phyloP scores from a whole-genome alignment of 2,113 vertebrate genomes.

The Rhombomys opimus region DNA sequence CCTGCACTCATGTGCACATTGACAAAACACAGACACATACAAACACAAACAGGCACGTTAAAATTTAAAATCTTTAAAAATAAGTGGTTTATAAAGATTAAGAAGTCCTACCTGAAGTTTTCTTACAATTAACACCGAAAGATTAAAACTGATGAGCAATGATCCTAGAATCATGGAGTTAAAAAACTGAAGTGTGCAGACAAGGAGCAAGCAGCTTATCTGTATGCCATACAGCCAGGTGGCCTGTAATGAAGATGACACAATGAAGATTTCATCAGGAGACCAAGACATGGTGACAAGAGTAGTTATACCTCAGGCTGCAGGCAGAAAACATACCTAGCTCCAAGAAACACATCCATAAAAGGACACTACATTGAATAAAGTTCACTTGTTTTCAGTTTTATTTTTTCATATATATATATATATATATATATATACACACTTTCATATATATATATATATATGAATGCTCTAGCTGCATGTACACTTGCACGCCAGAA shows the following conservation, averaged over 20 bases:
- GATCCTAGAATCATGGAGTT: slow-evolving; percentile 98
- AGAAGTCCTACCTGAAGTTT: slow-evolving; percentile 90
- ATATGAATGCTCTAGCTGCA: too few species aligned
- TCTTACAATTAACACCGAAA: slow-evolving; percentile 91
- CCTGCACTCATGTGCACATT: neutral
- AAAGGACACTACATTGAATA: neutral
- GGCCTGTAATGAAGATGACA: slow-evolving; percentile 86
- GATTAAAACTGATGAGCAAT: slow-evolving; percentile 95
- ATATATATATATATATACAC: too few species aligned
- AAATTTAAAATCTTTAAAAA: neutral
- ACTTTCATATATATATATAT: too few species aligned
- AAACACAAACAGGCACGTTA: neutral
- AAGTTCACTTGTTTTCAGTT: neutral
- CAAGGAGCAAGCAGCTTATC: slow-evolving; percentile 90
- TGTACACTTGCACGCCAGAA: too few species aligned
- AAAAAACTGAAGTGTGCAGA: slow-evolving; percentile 96
- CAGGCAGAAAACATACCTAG: neutral
- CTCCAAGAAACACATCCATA: too few species aligned
- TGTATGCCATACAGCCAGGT: slow-evolving; percentile 92
- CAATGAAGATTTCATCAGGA: neutral
- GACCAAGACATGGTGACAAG: accelerated
- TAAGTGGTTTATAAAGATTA: neutral
- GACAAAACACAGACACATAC: neutral
- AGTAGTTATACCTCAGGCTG: neutral
- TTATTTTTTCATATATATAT: too few species aligned